Base-by-base conservation (phyloP, 2,888 invertebrate genomes). In the Seira musarum region DNA sequence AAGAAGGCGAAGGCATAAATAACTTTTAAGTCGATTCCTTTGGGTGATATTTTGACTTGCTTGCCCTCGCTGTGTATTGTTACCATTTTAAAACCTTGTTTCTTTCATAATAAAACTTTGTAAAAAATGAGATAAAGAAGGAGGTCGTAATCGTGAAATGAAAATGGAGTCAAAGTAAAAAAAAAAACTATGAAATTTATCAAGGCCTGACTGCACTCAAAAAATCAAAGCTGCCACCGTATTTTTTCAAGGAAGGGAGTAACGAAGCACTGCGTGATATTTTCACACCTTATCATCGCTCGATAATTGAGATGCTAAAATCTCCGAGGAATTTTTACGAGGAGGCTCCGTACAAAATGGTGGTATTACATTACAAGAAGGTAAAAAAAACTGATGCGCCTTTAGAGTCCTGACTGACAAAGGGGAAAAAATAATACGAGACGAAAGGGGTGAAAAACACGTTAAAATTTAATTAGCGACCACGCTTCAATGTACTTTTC, bases 221-320 rank as follows among this genome's bases (percentile, higher is more conserved):
- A 22, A 6, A 8, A 17, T 3, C 5, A 65, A 72, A 72, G 25
- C 17, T 75, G 25, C 66, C 60, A 63, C 46, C 57, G 64, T 5
- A 15, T 40, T 15, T 17, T 40, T 30, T n/a, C n/a, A 30, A 30
- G 30, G 63, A 63, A 63, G 63, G 40, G 30, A 69, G 68, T 13
- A 70, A 71, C 63, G 67, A 40, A 71, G 40, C 72, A 8, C 8
- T 5, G 30, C 30, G 30, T 30, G 30, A 30, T 30, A 73, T 81
- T 82, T 85, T 85, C 81, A 82, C 85, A 80, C 81, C 83, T 82
- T 86, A 86, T 86, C 86, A 86, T 86, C 82, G 82, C 82, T 85
- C 84, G 84, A 85, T 86, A 86, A 86, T 86, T 86, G 85, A 86
- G 80, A 72, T 83, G 84, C 84, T 86, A 86, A 86, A 85, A 84